These are phyloP conservation scores for Sebastes schlegelii DNA, from an alignment of 2,113 vertebrate species.

Conservation along the genomic window DNA sequence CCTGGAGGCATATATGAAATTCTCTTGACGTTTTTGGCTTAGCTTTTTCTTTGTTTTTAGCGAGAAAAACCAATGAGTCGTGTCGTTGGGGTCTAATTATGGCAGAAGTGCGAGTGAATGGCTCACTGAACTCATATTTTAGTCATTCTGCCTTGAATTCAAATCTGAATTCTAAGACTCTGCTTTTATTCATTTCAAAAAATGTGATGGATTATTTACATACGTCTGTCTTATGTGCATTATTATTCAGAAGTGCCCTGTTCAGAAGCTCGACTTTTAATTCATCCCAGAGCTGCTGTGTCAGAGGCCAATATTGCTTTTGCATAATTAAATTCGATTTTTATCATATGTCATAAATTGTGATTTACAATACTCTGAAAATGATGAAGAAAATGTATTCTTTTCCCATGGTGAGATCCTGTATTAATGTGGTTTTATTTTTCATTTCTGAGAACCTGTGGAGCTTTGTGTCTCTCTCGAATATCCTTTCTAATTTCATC, in stretches of 20 bases:
- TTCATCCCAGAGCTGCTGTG: background rate
- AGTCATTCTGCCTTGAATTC: background rate
- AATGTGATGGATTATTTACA: background rate
- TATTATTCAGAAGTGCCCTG: background rate
- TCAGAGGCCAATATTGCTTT: background rate
- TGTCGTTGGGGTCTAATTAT: conserved; percentile 26
- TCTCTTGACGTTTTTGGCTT: background rate
- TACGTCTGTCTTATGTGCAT: background rate
- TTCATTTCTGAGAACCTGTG: background rate
- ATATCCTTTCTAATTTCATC: conserved; percentile 20
- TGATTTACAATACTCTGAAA: conserved; percentile 27
- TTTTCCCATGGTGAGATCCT: background rate
- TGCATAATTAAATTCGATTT: conserved; percentile 25
- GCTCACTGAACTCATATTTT: conserved; percentile 12
- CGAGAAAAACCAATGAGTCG: background rate
- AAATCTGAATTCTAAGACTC: background rate
- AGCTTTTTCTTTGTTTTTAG: background rate
- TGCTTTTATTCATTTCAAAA: background rate
- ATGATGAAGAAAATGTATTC: conserved; percentile 31
- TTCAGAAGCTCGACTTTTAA: conserved; percentile 1
- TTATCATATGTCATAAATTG: conserved; percentile 3
- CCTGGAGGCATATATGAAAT: background rate
- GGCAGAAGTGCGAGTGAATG: background rate
- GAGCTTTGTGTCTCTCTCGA: background rate
- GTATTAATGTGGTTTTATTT: conserved; percentile 12